Percentiles rank a stretch among this genome's conserved stretches.
Conservation (phyloP, 1,140 invertebrate genomes). For the Aplysia californica region DNA sequence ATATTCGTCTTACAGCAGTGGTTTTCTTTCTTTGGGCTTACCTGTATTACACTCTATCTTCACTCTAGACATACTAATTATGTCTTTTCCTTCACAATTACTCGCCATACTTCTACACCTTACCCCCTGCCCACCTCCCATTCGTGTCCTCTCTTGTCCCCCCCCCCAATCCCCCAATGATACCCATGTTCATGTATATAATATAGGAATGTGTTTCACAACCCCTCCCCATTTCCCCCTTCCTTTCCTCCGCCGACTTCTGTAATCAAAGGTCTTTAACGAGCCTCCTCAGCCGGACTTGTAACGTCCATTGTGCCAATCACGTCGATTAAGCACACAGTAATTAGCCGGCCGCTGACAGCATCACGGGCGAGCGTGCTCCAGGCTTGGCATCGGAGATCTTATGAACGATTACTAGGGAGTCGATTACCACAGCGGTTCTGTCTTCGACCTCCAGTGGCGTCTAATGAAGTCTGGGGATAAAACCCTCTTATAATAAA, state of each 20-base stretch:
- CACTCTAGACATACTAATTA: not conserved
- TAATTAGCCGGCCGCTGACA: conserved; percentile 9
- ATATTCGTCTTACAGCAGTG: no score
- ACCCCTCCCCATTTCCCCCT: not conserved
- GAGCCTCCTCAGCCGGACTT: not conserved
- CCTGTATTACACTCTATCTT: no score
- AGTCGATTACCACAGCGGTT: not conserved
- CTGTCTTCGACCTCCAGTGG: not conserved
- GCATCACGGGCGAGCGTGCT: not conserved
- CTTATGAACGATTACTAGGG: not conserved
- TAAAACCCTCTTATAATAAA: no score
- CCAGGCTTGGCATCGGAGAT: not conserved
- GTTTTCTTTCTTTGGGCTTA: no score
- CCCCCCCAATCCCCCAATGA: not conserved
- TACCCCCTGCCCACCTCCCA: not conserved
- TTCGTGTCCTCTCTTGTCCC: not conserved
- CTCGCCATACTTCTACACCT: not conserved
- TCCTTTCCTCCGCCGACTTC: not conserved
- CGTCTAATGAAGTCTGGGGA: not conserved
- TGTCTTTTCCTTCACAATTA: not conserved
- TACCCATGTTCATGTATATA: not conserved
- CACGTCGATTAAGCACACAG: not conserved
- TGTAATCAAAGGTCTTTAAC: not conserved
- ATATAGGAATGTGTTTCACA: not conserved
- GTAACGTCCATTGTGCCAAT: not conserved